Base-by-base conservation (phyloP, 2,797 vertebrate genomes). In the Lindbergichthys nudifrons region DNA sequence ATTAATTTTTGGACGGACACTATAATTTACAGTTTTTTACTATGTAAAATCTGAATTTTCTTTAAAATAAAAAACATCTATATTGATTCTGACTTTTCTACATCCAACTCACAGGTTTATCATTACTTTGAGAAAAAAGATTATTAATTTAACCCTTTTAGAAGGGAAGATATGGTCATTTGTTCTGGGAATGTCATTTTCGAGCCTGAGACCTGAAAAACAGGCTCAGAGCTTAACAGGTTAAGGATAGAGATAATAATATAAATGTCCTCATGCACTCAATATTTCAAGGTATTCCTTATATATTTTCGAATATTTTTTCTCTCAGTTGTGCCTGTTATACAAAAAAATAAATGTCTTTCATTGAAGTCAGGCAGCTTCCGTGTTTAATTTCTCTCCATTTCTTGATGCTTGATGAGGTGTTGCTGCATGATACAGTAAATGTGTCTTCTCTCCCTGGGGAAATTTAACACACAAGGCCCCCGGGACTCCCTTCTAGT, bases 381-480 rank as follows among this genome's bases (percentile, higher is more conserved):
- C 19, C 18, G 11, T 51, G 13, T 47, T 51, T 32, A 3, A 0
- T 53, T 47, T 62, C 26, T 58, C 47, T 56, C 16, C 15, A 51
- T 66, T 16, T 51, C 26, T 41, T 59, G 32, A 57, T 43, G 48
- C 26, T 54, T 45, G 23, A 57, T 39, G 51, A 15, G n/a, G 52
- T 12, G 21, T 46, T 26, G 0, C 5, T 13, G 3, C 54, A 46
- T 65, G 19, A 62, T 65, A n/a, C n/a, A n/a, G n/a, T n/a, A 62
- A 16, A 70, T 45, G 19, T 47, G 48, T 60, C n/a, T 19, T 11
- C n/a, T 14, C 5, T 59, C 64, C 51, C 52, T 0, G 2, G 21
- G 54, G 60, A 61, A 54, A 62, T 63, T 56, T 21, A 4, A 11
- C 26, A 15, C 21, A 32, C 41, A 52, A 41, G 10, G 36, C 73